These are phyloP conservation scores for Stenichneumon culpator DNA, from an alignment of 2,888 invertebrate species.

Conservation along the genomic window DNA sequence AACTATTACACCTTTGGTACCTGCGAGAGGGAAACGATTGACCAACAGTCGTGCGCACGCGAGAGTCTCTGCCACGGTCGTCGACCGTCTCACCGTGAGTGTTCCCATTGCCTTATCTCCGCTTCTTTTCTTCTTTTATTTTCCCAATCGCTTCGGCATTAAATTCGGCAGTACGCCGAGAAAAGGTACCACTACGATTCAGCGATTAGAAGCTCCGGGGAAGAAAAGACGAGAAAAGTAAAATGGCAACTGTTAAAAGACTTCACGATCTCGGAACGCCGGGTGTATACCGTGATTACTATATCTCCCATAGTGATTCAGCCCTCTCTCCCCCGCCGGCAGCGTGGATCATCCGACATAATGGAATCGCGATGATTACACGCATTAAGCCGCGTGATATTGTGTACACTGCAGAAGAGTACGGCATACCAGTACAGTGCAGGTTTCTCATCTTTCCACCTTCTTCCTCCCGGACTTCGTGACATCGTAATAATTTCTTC, in stretches of 20 bases:
- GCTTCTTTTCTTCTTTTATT: background rate
- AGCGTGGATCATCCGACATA: conserved; percentile 62
- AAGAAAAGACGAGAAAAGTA: background rate
- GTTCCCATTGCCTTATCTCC: conserved; percentile 1
- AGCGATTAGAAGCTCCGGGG: background rate
- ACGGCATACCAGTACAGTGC: conserved; percentile 48
- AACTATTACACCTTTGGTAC: conserved; percentile 22
- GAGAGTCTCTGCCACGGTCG: conserved; percentile 34
- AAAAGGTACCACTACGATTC: background rate
- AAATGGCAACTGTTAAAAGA: conserved; percentile 34
- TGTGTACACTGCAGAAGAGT: conserved; percentile 59
- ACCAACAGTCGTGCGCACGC: conserved; percentile 26
- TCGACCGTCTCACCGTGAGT: conserved; percentile 11
- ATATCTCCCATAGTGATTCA: conserved; percentile 50
- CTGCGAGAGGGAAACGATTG: conserved; percentile 20
- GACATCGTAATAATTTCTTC: conserved; percentile 61
- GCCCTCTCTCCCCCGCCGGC: conserved; percentile 48
- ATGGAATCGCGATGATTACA: conserved; percentile 69
- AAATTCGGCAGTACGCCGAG: background rate
- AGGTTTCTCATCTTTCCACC: conserved; percentile 62
- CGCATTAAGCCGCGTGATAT: conserved; percentile 68
- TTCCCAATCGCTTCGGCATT: background rate
- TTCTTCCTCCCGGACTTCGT: conserved; percentile 58
- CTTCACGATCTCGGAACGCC: conserved; percentile 46
- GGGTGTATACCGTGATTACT: conserved; percentile 56